These are phyloP conservation scores for Poicephalus meyeri DNA, from an alignment of 2,113 vertebrate genomes.

Conservation along the genomic window DNA sequence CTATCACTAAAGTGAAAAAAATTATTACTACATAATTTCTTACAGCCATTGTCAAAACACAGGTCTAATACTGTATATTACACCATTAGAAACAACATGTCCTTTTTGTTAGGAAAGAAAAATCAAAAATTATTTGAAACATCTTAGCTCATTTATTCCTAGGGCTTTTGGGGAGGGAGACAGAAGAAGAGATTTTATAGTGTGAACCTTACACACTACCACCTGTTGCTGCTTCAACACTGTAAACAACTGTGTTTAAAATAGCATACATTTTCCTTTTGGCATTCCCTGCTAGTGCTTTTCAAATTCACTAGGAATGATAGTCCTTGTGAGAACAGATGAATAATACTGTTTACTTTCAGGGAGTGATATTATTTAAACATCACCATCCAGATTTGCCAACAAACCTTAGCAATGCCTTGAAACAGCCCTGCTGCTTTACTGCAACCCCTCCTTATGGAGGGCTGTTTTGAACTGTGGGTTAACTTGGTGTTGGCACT, in stretches of 20 bases:
- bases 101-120: neutral
- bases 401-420: neutral
- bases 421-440: conserved; percentile 1
- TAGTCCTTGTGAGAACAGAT: conserved; percentile 22
- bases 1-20: neutral
- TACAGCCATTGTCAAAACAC: neutral
- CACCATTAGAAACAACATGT: neutral
- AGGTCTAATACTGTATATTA: neutral
- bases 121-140: neutral
- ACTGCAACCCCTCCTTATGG: neutral
- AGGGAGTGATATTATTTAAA: neutral
- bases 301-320: neutral
- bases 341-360: neutral
- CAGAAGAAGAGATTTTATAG: neutral
- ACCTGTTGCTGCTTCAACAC: neutral
- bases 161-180: neutral
- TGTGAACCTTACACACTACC: neutral
- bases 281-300: neutral
- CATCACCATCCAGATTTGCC: neutral
- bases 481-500: neutral
- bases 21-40: neutral
- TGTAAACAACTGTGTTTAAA: neutral
- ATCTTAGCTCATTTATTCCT: neutral
- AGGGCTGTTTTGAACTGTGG: neutral
- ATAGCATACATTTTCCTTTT: neutral